A percentile compares a stretch with the other conserved stretches of the same genome.
Evolutionary conservation across 1,140 invertebrate species (phyloP).

Genomic region (Drosophila nigrodunni): DNA sequence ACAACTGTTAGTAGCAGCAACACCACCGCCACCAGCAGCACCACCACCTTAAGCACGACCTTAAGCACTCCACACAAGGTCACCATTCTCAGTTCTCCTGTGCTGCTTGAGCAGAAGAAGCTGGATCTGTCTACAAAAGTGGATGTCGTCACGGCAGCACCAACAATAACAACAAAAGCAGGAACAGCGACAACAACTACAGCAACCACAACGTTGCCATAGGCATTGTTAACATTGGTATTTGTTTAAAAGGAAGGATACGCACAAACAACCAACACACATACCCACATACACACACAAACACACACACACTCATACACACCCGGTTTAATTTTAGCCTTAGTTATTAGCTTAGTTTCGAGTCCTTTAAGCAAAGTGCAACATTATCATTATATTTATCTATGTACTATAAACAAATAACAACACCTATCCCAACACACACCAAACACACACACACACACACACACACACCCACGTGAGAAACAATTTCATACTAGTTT

Average conservation of each 20-base stretch:
- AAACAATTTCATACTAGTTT: conserved; percentile 7
- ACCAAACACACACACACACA: neutral
- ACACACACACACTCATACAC: conserved; percentile 48
- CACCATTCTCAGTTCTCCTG: neutral
- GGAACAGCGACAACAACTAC: conserved; percentile 41
- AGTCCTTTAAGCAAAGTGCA: conserved; percentile 66
- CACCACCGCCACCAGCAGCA: conserved; percentile 2
- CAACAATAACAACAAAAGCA: conserved; percentile 17
- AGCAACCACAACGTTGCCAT: conserved; percentile 40
- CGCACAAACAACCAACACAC: conserved; percentile 54
- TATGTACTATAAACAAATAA: conserved; percentile 26
- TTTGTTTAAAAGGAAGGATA: conserved; percentile 33
- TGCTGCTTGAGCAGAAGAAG: conserved; percentile 7
- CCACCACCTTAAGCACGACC: neutral
- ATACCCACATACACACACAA: conserved; percentile 30
- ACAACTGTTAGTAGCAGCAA: neutral
- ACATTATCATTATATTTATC: conserved; percentile 44
- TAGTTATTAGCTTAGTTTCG: conserved; percentile 69
- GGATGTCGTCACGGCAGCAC: neutral
- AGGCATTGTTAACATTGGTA: conserved; percentile 8
- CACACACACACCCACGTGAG: conserved; percentile 6
- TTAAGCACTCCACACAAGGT: neutral
- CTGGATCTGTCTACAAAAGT: conserved; percentile 8
- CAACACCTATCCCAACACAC: conserved; percentile 8
- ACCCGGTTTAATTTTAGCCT: conserved; percentile 71